A percentile compares a stretch with the other conserved stretches of the same genome.
Evolutionary conservation across 2,797 vertebrate species (phyloP).

Genomic region (Crenuchus spilurus): DNA sequence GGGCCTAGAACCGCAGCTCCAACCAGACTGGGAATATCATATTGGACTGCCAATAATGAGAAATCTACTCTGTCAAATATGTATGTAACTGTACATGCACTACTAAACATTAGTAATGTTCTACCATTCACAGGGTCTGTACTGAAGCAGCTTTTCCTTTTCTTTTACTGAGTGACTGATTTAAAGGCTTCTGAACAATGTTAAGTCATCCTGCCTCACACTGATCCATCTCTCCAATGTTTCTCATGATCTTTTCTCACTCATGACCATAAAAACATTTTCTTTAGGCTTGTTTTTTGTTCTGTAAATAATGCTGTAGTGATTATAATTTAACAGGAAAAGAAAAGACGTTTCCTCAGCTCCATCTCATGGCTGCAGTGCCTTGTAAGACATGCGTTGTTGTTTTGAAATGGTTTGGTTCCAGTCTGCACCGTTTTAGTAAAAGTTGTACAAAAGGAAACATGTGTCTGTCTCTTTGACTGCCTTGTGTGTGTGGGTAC

Average conservation of each 20-base stretch:
- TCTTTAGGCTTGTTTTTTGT: conserved; percentile 44
- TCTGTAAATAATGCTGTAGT: conserved; percentile 63
- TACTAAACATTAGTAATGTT: conserved; percentile 42
- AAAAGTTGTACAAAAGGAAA: conserved; percentile 66
- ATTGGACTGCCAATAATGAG: background rate
- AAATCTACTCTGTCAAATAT: conserved; percentile 25
- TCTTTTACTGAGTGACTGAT: conserved; percentile 24
- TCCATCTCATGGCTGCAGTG: conserved; percentile 65
- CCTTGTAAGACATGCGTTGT: conserved; percentile 65
- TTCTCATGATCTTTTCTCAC: conserved; percentile 32
- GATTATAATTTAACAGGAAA: conserved; percentile 42
- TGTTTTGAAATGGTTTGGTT: conserved; percentile 64
- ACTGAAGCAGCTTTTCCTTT: conserved; percentile 30
- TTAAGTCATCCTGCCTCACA: conserved; percentile 45
- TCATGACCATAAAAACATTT: conserved; percentile 36
- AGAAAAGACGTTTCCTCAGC: conserved; percentile 49
- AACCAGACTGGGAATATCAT: too few relatives aligned
- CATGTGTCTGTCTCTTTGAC: background rate
- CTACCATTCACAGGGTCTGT: conserved; percentile 49
- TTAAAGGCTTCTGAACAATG: conserved; percentile 40
- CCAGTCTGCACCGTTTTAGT: conserved; percentile 68
- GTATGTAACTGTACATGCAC: conserved; percentile 44
- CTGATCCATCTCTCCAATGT: conserved; percentile 24
- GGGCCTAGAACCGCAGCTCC: too few relatives aligned
- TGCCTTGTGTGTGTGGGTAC: background rate